A percentile compares a stretch with the other conserved stretches of the same genome.
Evolutionary conservation across 2,113 vertebrate species (phyloP).

Genomic region (Ardeotis arabs): DNA sequence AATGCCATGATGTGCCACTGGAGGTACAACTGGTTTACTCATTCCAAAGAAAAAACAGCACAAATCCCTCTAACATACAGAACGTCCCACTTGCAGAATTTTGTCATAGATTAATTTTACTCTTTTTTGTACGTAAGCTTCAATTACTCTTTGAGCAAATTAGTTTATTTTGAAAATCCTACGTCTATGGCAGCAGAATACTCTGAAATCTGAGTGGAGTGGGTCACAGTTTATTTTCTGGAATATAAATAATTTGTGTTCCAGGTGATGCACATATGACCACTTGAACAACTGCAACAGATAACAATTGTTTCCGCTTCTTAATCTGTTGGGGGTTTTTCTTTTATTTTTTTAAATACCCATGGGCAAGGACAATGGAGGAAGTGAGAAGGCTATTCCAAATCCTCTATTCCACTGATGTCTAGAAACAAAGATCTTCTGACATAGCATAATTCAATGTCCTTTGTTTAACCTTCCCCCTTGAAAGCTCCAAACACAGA

Average conservation of each 20-base stretch:
- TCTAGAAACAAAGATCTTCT: slow-evolving; percentile 48
- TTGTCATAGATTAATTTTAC: not conserved
- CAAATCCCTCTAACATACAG: not conserved
- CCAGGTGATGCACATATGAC: slow-evolving; percentile 32
- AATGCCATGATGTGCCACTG: not conserved
- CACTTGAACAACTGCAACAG: not conserved
- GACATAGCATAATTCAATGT: slow-evolving; percentile 35
- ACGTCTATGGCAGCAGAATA: not conserved
- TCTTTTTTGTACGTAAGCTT: not conserved
- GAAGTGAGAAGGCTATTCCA: slow-evolving; percentile 13
- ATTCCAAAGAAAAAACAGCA: not conserved
- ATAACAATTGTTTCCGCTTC: not conserved
- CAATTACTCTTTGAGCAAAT: not conserved
- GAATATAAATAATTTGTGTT: not conserved
- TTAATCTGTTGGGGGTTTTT: not conserved
- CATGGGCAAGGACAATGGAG: slow-evolving; percentile 2
- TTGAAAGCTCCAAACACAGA: slow-evolving; percentile 30
- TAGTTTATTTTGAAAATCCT: not conserved
- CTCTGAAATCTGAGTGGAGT: not conserved
- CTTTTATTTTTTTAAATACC: not conserved
- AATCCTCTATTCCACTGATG: slow-evolving; percentile 41
- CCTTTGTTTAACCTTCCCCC: slow-evolving; percentile 61
- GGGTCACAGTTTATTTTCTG: not conserved
- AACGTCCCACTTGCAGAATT: not conserved
- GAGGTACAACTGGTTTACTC: not conserved